A percentile compares a stretch with the other conserved stretches of the same genome.
phyloP scores from a whole-genome alignment of 1,140 invertebrate genomes.

The Drosophila suzukii region DNA sequence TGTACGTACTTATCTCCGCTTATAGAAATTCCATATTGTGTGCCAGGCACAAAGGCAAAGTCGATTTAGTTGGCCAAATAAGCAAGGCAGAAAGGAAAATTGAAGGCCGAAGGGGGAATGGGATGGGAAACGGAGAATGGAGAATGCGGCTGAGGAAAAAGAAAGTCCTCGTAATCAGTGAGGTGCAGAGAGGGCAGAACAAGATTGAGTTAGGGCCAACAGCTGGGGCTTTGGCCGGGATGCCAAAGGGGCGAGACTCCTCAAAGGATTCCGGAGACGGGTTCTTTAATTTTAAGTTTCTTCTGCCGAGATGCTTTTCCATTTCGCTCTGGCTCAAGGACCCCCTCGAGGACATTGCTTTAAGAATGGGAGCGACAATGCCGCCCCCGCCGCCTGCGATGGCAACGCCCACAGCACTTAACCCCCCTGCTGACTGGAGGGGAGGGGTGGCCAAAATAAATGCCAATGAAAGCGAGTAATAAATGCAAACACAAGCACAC shows the following conservation, averaged over 20 bases:
- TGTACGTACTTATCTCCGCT: slow-evolving; percentile 49
- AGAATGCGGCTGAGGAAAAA: slow-evolving; percentile 3
- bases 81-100: slow-evolving; percentile 49
- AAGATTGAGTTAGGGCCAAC: slow-evolving; percentile 43
- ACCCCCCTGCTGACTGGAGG: slow-evolving; percentile 1
- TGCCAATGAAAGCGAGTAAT: slow-evolving; percentile 79
- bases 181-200: background rate
- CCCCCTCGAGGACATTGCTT: slow-evolving; percentile 22
- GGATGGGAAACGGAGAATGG: slow-evolving; percentile 1
- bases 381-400: slow-evolving; percentile 4
- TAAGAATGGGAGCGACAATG: slow-evolving; percentile 21
- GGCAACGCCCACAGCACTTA: slow-evolving; percentile 56
- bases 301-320: slow-evolving; percentile 7
- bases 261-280: slow-evolving; percentile 22
- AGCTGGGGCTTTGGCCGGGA: slow-evolving; percentile 13
- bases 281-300: slow-evolving; percentile 42
- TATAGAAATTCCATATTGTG: slow-evolving; percentile 65
- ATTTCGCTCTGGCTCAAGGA: slow-evolving; percentile 8
- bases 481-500: slow-evolving; percentile 63
- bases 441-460: slow-evolving; percentile 61
- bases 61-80: slow-evolving; percentile 73
- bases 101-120: slow-evolving; percentile 30
- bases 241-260: slow-evolving; percentile 4
- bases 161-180: slow-evolving; percentile 25
- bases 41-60: slow-evolving; percentile 58